Evolutionary conservation across 2,888 invertebrate genomes (phyloP).

Genomic region (Lasioglossum lativentre): DNA sequence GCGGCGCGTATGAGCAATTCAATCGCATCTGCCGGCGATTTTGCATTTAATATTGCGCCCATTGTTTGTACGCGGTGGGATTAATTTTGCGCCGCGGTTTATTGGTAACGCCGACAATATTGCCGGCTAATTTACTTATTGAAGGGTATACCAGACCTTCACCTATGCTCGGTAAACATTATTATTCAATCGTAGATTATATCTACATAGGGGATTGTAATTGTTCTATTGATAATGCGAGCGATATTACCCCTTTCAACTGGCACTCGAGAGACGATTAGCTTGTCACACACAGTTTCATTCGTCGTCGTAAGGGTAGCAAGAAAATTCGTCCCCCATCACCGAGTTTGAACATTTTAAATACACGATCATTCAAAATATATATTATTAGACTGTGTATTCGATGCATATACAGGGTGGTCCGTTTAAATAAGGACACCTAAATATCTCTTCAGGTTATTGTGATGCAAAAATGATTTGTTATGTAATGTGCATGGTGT

Average conservation of each 20-base stretch:
- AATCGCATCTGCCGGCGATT: slow-evolving; percentile 64
- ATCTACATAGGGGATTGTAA: slow-evolving; percentile 14
- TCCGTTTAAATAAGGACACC: too few species aligned
- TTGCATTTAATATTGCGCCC: slow-evolving; percentile 57
- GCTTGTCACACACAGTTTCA: slow-evolving; percentile 6
- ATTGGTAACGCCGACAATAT: slow-evolving; percentile 55
- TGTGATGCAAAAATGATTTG: too few species aligned
- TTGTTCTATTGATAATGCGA: slow-evolving; percentile 29
- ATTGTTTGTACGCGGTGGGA: slow-evolving; percentile 59
- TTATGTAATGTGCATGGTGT: too few species aligned
- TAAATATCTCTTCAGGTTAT: too few species aligned
- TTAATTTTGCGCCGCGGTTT: slow-evolving; percentile 69
- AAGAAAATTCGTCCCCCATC: background rate
- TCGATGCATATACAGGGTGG: too few species aligned
- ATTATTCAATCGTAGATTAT: slow-evolving; percentile 46
- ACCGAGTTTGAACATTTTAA: background rate
- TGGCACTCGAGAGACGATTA: slow-evolving; percentile 2
- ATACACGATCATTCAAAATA: background rate
- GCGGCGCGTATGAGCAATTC: slow-evolving; percentile 44
- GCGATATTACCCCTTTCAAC: slow-evolving; percentile 16
- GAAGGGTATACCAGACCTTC: slow-evolving; percentile 55
- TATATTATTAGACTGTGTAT: background rate
- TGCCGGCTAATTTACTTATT: slow-evolving; percentile 66
- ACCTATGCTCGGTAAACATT: slow-evolving; percentile 42
- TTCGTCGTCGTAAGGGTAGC: background rate